phyloP scores from a whole-genome alignment of 2,797 vertebrate genomes.

The Tarsius wallacei region DNA sequence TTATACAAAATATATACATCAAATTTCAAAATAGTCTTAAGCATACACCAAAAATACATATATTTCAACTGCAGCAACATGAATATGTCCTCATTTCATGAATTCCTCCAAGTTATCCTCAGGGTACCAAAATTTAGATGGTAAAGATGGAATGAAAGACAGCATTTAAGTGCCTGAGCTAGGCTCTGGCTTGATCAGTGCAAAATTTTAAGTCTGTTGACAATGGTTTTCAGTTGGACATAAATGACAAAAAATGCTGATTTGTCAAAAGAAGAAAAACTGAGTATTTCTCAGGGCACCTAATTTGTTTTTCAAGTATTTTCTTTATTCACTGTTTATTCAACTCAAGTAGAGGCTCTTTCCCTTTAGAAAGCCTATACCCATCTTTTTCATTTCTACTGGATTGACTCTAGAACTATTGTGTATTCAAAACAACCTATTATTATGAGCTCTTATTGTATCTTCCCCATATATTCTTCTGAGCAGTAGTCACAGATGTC shows the following conservation, averaged over 20 bases:
- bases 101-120: background rate
- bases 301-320: background rate
- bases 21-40: background rate
- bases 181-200: background rate
- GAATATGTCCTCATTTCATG: background rate
- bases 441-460: background rate
- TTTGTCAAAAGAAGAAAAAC: background rate
- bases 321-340: background rate
- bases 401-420: background rate
- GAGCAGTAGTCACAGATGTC: background rate
- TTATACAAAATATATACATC: background rate
- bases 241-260: background rate
- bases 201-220: background rate
- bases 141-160: background rate
- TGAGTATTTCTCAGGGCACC: background rate
- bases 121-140: background rate
- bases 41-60: background rate
- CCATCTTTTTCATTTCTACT: background rate
- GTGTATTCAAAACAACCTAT: background rate
- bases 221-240: background rate
- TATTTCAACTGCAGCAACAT: background rate
- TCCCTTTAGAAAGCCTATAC: background rate
- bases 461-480: background rate
- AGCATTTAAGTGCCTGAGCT: background rate
- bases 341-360: background rate